These are phyloP conservation scores for Quadroppia sp. DNA, from an alignment of 2,888 invertebrate species.

Conservation along the genomic window DNA sequence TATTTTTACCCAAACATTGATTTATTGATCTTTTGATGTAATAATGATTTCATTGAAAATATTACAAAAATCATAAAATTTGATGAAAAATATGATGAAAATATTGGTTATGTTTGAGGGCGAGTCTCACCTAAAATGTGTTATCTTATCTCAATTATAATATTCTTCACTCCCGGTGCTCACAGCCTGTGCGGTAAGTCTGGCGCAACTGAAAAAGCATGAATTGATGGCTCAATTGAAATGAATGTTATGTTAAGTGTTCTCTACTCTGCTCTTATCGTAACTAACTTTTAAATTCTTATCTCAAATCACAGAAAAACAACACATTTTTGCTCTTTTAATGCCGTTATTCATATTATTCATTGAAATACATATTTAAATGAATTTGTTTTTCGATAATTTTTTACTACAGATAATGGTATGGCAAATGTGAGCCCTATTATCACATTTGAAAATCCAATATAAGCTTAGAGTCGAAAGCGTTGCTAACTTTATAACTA, in stretches of 20 bases:
- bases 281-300: not conserved
- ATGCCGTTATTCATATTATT: not conserved
- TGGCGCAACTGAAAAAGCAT: constrained; percentile 17
- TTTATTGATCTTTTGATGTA: not conserved
- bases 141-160: constrained; percentile 26
- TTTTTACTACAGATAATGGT: not conserved
- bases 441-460: constrained; percentile 26
- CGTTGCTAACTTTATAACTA: not conserved
- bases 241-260: constrained; percentile 12
- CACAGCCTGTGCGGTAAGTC: not conserved
- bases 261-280: not conserved
- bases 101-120: not conserved
- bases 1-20: not conserved
- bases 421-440: constrained; percentile 8
- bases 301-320: not conserved
- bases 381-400: not conserved
- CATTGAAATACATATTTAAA: not conserved
- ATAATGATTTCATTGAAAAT: not conserved
- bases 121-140: constrained; percentile 10
- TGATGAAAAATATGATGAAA: not conserved
- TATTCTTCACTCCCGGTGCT: not conserved
- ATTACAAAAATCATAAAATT: not conserved
- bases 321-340: not conserved
- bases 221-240: not conserved
- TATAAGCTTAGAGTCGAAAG: not conserved